Evolutionary conservation across 2,113 vertebrate genomes (phyloP).

Genomic region (Oplegnathus fasciatus): DNA sequence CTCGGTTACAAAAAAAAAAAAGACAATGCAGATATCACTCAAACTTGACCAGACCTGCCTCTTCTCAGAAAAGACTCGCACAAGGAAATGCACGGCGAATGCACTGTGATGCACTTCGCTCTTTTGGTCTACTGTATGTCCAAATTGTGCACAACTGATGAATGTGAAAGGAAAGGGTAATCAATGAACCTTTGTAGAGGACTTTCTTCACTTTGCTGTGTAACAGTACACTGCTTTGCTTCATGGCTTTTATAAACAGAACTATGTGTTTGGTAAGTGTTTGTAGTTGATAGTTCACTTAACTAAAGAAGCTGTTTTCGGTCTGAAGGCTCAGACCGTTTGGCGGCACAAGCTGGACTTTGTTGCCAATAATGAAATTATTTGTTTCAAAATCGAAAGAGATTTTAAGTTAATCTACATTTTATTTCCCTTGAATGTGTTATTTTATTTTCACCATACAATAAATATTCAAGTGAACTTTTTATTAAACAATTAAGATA

Average conservation of each 20-base stretch:
- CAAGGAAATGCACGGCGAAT: slow-evolving; percentile 91
- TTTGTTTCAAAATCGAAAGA: slow-evolving; percentile 91
- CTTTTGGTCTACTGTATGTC: slow-evolving; percentile 64
- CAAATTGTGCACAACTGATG: slow-evolving; percentile 84
- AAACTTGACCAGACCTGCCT: slow-evolving; percentile 58
- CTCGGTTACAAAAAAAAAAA: slow-evolving; percentile 31
- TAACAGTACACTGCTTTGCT: slow-evolving; percentile 98
- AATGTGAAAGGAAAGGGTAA: slow-evolving; percentile 94
- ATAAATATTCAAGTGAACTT: slow-evolving; percentile 99
- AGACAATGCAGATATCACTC: slow-evolving; percentile 52
- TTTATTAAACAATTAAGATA: slow-evolving; percentile 98
- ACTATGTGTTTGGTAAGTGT: slow-evolving; percentile 98
- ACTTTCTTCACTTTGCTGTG: slow-evolving; percentile 96
- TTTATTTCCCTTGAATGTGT: slow-evolving; percentile 97
- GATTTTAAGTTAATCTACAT: slow-evolving; percentile 93
- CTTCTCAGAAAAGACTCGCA: slow-evolving; percentile 79
- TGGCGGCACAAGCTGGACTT: slow-evolving; percentile 99
- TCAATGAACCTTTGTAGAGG: slow-evolving; percentile 90
- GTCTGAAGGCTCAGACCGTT: slow-evolving; percentile 92
- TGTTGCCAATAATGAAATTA: slow-evolving; percentile 97
- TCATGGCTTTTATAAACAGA: slow-evolving; percentile 97
- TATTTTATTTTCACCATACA: slow-evolving; percentile 98
- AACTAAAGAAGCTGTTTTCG: slow-evolving; percentile 92
- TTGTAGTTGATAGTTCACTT: slow-evolving; percentile 97
- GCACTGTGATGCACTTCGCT: slow-evolving; percentile 76